Evolutionary conservation across 92 coral and sea anemone genomes (phyloP), one percentile per base, ranked within the genome.

Genomic region (Paramuricea clavata): DNA sequence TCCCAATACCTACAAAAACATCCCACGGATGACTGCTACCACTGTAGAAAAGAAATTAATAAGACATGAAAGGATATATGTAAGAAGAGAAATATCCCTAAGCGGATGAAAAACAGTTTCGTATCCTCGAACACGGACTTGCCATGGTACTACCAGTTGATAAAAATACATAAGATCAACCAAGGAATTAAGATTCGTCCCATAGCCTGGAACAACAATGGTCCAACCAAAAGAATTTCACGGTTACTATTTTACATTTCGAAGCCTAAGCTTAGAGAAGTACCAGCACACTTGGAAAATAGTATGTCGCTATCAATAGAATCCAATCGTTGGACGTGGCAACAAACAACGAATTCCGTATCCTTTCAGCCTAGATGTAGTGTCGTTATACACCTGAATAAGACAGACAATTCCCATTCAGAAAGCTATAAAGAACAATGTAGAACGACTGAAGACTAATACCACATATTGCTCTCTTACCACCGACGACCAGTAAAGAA

Each of bases 291-390:
- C 57, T 76, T 91, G 6, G 87, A 87, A 34, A 91, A 79, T 49
- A 91, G 90, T 49, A 35, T 69, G 21, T n/a, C n/a, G n/a, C n/a
- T n/a, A n/a, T n/a, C n/a, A n/a, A n/a, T n/a, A n/a, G n/a, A n/a
- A n/a, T n/a, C n/a, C n/a, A 32, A 81, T 91, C 12, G 57, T 64
- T 9, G n/a, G 54, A 27, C 88, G 88, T 2, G 75, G 47, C 49
- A 15, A 36, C 15, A 23, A 85, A 67, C 69, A 54, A 12, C 16
- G 35, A 32, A 11, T 61, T 22, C 85, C 91, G 3, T 91, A 91
- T 39, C 94, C 89, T 12, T 86, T 68, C 81, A 90, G 93, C 70
- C 85, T 90, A 33, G 93, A 86, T 30, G 85, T 85, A 34, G 90
- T 86, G 47, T 31, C 76, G 25, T 35, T 33, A 31, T 19, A 69